Base-by-base conservation (phyloP, 1,140 invertebrate species). In the Nebria ingens region DNA sequence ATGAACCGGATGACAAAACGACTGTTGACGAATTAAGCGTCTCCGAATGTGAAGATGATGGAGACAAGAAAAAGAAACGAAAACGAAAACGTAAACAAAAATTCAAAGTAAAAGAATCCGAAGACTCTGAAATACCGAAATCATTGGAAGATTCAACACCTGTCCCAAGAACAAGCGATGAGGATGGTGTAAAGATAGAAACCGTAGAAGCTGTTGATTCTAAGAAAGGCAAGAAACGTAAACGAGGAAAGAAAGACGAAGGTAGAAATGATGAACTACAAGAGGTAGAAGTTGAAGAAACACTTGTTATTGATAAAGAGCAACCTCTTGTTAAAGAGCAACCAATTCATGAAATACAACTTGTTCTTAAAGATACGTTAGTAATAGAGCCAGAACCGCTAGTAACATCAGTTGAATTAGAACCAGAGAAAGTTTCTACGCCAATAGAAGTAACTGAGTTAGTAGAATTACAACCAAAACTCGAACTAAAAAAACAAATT, bases 21-120 rank as follows among this genome's bases (percentile, higher is more conserved):
- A 77, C 76, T n/a, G 67, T 78, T 15, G 78, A 80, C 58, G 77
- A 79, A 62, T 54, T 62, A 1, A 63, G 65, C 54, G 64, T 65
- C 49, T 53, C 68, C n/a, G 69, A 71, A 9, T 71, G 74, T 53
- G 64, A 68, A 49, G 65, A 65, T 50, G 62, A 65, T 17, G 45
- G 60, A 4, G 65, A 68, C 12, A 68, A 68, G 53, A 64, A 56
- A 63, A 75, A 62, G 54, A 74, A 59, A 62, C 71, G 69, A 23
- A 78, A 73, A 59, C 81, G 77, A 61, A 80, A 77, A 59, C 73
- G 68, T 21, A 76, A 73, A 53, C 77, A 80, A 59, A 78, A 77
- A 29, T 23, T 76, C 13, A 76, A 73, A 57, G 56, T 62, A 1
- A 61, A 66, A 22, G 66, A 70, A 49, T 65, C 64, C 51, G 73